Percentiles rank a stretch among this genome's conserved stretches.
These are phyloP conservation scores for Masticophis lateralis DNA, from an alignment of 2,797 vertebrate species.

Conservation along the genomic window DNA sequence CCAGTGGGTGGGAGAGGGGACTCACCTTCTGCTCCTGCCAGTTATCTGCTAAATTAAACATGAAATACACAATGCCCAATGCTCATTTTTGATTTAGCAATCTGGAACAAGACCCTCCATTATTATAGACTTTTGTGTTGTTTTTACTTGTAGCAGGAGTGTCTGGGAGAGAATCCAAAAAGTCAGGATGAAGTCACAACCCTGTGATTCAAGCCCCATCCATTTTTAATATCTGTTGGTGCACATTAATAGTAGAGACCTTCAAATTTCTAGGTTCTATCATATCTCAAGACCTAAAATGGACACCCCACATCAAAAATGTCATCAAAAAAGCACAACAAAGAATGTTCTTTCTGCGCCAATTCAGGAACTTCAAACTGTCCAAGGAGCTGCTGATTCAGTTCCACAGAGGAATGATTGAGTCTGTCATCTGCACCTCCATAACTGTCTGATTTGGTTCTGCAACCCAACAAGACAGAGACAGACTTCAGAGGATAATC, in stretches of 20 bases:
- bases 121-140: neutral
- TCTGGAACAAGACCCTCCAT: neutral
- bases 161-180: neutral
- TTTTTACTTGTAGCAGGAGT: neutral
- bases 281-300: no score
- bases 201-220: neutral
- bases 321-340: no score
- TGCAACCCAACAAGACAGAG: no score
- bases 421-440: no score
- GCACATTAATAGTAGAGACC: neutral
- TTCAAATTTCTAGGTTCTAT: no score
- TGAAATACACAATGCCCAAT: neutral
- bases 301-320: no score
- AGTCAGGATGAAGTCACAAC: neutral
- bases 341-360: no score
- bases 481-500: no score
- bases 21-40: neutral
- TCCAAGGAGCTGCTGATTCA: no score
- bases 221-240: neutral
- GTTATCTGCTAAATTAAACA: neutral
- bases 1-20: fast-evolving
- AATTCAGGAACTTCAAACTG: no score
- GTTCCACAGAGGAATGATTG: no score
- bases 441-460: no score
- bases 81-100: neutral